phyloP scores from a whole-genome alignment of 2,797 vertebrate genomes.

The Eulemur rubriventer region DNA sequence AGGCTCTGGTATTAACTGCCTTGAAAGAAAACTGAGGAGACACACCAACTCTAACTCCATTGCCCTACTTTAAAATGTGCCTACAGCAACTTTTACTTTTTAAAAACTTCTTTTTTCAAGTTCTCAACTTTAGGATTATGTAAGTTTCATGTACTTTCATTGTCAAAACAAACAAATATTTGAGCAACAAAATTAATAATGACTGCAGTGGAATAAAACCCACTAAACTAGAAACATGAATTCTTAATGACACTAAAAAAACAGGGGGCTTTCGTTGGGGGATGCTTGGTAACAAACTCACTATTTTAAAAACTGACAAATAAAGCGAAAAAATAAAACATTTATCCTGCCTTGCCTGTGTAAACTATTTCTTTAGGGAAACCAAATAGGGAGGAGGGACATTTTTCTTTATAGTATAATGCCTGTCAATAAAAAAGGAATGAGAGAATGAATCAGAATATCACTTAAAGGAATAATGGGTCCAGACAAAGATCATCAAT shows the following conservation, averaged over 20 bases:
- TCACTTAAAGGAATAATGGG: neutral
- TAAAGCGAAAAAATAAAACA: neutral
- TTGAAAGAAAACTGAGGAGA: constrained; percentile 36
- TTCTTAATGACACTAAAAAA: neutral
- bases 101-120: neutral
- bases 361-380: neutral
- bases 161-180: constrained; percentile 19
- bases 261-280: neutral
- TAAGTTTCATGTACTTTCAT: neutral
- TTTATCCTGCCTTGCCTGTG: neutral
- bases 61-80: constrained; percentile 44
- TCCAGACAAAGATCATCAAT: neutral
- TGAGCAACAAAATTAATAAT: neutral
- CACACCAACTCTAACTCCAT: neutral
- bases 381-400: neutral
- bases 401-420: neutral
- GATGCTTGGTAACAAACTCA: neutral
- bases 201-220: neutral
- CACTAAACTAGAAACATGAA: neutral
- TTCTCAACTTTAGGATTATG: constrained; percentile 1
- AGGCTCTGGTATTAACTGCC: neutral
- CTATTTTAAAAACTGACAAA: constrained; percentile 20
- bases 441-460: neutral
- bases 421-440: neutral
- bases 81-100: constrained; percentile 41